Conservation (phyloP, 2,888 invertebrate genomes). For the Cacoxenus indagator region DNA sequence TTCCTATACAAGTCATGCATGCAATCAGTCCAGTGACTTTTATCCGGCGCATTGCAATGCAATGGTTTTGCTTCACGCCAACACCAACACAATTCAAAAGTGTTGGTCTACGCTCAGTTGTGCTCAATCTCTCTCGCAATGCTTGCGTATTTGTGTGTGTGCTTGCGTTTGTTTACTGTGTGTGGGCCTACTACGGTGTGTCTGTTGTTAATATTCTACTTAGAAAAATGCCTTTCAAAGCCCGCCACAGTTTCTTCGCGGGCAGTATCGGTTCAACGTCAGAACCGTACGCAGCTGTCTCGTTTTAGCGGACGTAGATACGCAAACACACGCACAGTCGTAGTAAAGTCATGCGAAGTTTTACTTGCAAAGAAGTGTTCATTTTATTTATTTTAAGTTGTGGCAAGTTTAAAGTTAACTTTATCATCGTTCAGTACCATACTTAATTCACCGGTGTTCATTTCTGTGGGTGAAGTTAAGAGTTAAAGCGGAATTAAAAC, state of each 20-base stretch:
- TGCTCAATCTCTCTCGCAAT: constrained; percentile 19
- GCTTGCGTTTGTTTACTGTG: constrained; percentile 14
- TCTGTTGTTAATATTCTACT: no score
- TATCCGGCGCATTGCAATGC: constrained; percentile 42
- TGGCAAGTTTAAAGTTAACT: no score
- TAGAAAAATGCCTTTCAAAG: constrained; percentile 59
- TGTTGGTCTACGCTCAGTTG: constrained; percentile 28
- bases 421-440: no score
- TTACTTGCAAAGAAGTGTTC: not conserved
- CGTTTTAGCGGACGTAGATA: constrained; percentile 19
- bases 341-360: not conserved
- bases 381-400: no score
- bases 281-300: constrained; percentile 56
- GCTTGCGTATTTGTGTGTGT: constrained; percentile 1
- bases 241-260: constrained; percentile 62
- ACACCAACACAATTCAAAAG: not conserved
- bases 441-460: no score
- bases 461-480: no score
- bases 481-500: no score
- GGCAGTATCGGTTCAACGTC: constrained; percentile 71
- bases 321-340: not conserved
- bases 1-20: not conserved
- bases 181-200: no score
- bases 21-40: constrained; percentile 35
- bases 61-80: constrained; percentile 20